Base-by-base conservation (phyloP, 1,140 invertebrate species). In the Drosophila bocki region DNA sequence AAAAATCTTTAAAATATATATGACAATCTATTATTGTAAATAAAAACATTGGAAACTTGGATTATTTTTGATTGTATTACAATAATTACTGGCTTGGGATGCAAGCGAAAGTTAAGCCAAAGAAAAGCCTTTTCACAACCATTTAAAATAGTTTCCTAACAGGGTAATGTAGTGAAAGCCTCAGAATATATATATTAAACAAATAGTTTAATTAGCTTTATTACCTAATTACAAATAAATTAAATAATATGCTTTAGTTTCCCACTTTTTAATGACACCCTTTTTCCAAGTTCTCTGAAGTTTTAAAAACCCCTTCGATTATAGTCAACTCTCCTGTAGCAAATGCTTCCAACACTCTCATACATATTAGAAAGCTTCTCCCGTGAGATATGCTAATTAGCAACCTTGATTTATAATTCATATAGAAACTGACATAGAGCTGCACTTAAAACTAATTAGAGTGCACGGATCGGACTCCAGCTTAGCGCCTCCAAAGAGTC, bases 361-460 rank as follows among this genome's bases (percentile, higher is more conserved):
- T 70, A 68, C n/a, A n/a, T 70, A 26, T 68, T 70, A 68, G 67
- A 70, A 70, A 70, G 67, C 67, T 56, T 44, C 48, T 44, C 62
- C 67, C 48, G 48, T 32, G 48, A 11, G 33, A 37, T 29, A 68
- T 44, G 67, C 47, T 70, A 70, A 70, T 70, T 44, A 39, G 35
- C 39, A 68, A 69, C 67, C 67, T 70, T 70, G 67, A 45, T 68
- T 32, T 39, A 44, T 68, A 68, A 70, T 69, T 70, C 22, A 68
- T 39, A 32, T 68, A 22, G 67, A 48, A 70, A 68, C 63, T 22
- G 17, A 45, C 37, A 11, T 39, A 12, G 32, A 32, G n/a, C n/a
- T 45, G 47, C 37, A 37, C 13, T 33, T 37, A 29, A 50, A 53
- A 19, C 32, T 63, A 65, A 63, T 63, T 42, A 45, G 41, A 15